Conservation (phyloP, 1,140 invertebrate genomes). For the Drosophila nebulosa region DNA sequence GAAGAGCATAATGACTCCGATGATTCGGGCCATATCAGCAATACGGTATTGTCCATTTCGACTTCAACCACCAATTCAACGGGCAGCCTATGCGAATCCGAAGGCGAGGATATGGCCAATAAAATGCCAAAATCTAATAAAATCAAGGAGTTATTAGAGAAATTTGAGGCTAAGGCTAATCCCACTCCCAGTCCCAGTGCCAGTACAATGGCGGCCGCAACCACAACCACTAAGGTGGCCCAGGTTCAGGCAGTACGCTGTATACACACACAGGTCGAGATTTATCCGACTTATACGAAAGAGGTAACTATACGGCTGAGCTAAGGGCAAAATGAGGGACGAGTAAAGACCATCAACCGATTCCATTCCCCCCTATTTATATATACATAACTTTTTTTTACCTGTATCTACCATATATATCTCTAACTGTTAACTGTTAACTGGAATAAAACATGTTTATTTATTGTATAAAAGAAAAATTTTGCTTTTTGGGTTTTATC, state of each 20-base stretch:
- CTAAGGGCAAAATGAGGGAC: slow-evolving; percentile 21
- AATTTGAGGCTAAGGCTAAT: slow-evolving; percentile 56
- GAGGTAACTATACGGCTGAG: slow-evolving; percentile 80
- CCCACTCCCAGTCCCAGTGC: neutral
- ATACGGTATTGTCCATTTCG: slow-evolving; percentile 71
- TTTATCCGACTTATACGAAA: slow-evolving; percentile 77
- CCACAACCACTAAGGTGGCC: slow-evolving; percentile 55
- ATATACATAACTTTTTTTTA: neutral
- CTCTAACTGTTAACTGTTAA: slow-evolving; percentile 42
- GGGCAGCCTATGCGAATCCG: slow-evolving; percentile 64
- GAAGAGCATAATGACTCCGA: slow-evolving; percentile 83
- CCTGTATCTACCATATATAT: slow-evolving; percentile 17
- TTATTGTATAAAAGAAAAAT: slow-evolving; percentile 40
- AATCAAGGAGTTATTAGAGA: slow-evolving; percentile 61
- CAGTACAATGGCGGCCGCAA: slow-evolving; percentile 33
- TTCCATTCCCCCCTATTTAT: slow-evolving; percentile 30
- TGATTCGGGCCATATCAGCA: slow-evolving; percentile 89
- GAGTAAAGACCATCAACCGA: slow-evolving; percentile 1
- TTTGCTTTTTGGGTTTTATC: slow-evolving; percentile 30
- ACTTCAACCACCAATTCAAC: slow-evolving; percentile 58
- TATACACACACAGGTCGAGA: slow-evolving; percentile 76
- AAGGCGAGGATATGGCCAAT: slow-evolving; percentile 26
- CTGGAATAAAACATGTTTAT: slow-evolving; percentile 54
- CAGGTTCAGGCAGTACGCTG: slow-evolving; percentile 71
- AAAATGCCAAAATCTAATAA: slow-evolving; percentile 47